phyloP scores from a whole-genome alignment of 2,888 invertebrate species.

The Ischnura elegans region DNA sequence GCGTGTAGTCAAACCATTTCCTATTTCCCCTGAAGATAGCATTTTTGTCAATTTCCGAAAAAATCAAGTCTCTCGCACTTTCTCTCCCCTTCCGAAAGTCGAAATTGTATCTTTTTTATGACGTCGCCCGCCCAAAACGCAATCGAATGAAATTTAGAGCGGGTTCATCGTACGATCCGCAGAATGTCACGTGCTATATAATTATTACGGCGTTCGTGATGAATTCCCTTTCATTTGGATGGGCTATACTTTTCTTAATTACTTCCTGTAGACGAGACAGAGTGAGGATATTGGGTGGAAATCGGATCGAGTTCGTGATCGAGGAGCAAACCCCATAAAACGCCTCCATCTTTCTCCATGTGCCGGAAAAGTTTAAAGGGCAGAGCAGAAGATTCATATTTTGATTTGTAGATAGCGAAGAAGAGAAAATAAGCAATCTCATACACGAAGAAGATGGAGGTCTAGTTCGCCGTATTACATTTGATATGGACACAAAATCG shows the following conservation, averaged over 20 bases:
- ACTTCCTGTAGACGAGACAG: constrained; percentile 16
- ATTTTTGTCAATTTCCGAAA: background rate
- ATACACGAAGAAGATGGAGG: background rate
- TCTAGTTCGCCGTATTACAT: background rate
- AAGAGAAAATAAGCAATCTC: background rate
- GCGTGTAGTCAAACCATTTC: background rate
- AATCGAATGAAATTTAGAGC: background rate
- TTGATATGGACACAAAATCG: no score
- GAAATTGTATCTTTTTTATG: background rate
- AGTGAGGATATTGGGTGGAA: constrained; percentile 1
- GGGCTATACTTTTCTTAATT: background rate
- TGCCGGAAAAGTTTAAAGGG: background rate
- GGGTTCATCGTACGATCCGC: background rate
- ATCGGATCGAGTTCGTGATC: constrained; percentile 11
- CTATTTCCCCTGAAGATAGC: background rate
- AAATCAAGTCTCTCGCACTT: background rate
- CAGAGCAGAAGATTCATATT: background rate
- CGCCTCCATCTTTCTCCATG: background rate
- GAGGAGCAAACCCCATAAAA: background rate
- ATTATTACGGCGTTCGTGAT: constrained; percentile 1
- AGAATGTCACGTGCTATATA: background rate
- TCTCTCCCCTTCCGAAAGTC: background rate
- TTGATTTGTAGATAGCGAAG: background rate
- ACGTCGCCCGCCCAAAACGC: background rate
- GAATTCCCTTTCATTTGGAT: background rate